phyloP scores from a whole-genome alignment of 2,888 invertebrate genomes.

The Lacanobia wlatinum region DNA sequence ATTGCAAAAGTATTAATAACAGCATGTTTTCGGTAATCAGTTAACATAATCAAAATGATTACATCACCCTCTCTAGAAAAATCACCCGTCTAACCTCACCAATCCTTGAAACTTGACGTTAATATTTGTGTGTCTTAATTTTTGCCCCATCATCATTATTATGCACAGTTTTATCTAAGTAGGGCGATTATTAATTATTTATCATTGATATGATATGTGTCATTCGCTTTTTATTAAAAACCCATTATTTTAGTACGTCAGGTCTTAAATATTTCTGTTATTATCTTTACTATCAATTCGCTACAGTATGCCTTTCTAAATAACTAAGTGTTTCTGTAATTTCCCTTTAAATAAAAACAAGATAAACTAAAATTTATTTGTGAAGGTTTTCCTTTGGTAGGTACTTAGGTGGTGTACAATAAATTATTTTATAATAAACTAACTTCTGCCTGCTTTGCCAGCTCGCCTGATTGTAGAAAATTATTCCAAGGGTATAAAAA shows the following conservation, averaged over 20 bases:
- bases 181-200: constrained; percentile 26
- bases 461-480: too few relatives aligned
- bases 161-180: constrained; percentile 28
- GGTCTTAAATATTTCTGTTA: constrained; percentile 11
- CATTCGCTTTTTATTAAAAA: constrained; percentile 16
- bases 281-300: constrained; percentile 15
- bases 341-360: neutral
- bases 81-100: neutral
- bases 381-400: too few relatives aligned
- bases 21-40: too few relatives aligned
- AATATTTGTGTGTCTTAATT: neutral
- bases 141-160: constrained; percentile 14
- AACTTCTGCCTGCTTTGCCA: too few relatives aligned
- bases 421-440: too few relatives aligned
- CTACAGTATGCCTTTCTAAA: neutral
- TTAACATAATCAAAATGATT: too few relatives aligned
- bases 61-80: neutral
- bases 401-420: too few relatives aligned
- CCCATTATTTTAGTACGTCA: constrained; percentile 17
- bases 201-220: constrained; percentile 28
- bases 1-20: too few relatives aligned
- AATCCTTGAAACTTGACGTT: neutral
- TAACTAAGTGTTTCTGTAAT: neutral
- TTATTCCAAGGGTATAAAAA: too few relatives aligned
- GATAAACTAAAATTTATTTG: neutral